Conservation (phyloP, 2,797 vertebrate species). For the Mus spretus region DNA sequence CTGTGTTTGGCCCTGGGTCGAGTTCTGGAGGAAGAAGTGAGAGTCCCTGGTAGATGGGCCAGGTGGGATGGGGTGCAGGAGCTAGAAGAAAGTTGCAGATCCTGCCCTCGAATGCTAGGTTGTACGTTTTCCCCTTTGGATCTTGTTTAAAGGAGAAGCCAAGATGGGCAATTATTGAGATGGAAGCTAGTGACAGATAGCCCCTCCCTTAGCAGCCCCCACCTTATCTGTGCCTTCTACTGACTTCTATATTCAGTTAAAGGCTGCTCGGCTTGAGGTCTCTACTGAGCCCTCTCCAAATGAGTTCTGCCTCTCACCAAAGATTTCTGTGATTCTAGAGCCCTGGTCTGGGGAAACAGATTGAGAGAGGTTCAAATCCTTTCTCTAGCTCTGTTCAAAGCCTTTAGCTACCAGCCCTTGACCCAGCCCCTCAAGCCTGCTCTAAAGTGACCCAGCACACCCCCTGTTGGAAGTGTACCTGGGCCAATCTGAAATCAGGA, state of each 20-base stretch:
- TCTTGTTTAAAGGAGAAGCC: conserved; percentile 29
- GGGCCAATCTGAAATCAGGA: conserved; percentile 15
- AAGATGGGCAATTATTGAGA: neutral
- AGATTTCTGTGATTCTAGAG: conserved; percentile 33
- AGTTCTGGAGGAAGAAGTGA: neutral
- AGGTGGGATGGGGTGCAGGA: neutral
- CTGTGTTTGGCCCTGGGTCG: neutral
- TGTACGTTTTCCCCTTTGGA: conserved; percentile 31
- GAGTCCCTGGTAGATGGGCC: neutral
- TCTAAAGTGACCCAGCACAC: neutral
- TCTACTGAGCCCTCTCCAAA: conserved; percentile 10
- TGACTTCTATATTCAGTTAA: conserved; percentile 14
- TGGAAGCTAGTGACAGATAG: neutral
- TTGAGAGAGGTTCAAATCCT: neutral
- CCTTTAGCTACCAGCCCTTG: neutral
- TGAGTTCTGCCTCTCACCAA: neutral
- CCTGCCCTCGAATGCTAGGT: neutral
- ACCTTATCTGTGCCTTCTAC: neutral
- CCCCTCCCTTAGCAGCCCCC: neutral
- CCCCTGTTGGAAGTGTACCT: conserved; percentile 26
- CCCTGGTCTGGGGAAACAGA: neutral
- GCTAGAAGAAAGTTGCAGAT: neutral
- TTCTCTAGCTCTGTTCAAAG: neutral
- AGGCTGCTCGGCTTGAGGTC: neutral
- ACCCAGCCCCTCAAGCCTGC: neutral